Percentiles rank a stretch among this genome's conserved stretches.
These are phyloP conservation scores for Drosophila jambulina DNA, from an alignment of 1,140 invertebrate genomes.

Conservation along the genomic window DNA sequence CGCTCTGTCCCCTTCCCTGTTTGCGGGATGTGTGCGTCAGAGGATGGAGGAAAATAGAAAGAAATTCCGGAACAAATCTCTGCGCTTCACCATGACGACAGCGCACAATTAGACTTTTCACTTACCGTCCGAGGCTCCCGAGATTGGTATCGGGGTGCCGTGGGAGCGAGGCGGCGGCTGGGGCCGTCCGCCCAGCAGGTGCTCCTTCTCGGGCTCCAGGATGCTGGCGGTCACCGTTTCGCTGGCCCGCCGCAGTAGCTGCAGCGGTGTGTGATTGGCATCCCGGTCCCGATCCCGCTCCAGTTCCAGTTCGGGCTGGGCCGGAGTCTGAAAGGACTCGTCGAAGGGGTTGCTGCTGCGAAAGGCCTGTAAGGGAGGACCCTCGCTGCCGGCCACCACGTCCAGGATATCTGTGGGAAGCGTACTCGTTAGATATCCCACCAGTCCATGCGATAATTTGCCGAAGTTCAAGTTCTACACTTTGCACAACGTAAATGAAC, in stretches of 20 bases:
- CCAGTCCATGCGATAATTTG: background rate
- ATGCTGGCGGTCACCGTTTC: conserved; percentile 63
- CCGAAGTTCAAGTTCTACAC: background rate
- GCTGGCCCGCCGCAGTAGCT: conserved; percentile 58
- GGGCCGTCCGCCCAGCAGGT: conserved; percentile 55
- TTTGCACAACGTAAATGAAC: background rate
- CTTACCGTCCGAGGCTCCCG: conserved; percentile 24
- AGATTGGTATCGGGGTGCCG: background rate
- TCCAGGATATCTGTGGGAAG: conserved; percentile 42
- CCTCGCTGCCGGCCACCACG: conserved; percentile 49
- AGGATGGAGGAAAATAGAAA: conserved; percentile 7
- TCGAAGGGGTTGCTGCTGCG: conserved; percentile 50
- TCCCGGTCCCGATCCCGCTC: conserved; percentile 11
- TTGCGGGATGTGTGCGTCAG: background rate
- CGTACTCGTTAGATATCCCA: conserved; percentile 1
- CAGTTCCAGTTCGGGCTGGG: background rate
- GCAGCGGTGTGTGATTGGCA: conserved; percentile 45
- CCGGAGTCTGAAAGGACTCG: conserved; percentile 5
- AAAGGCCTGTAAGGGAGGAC: conserved; percentile 48
- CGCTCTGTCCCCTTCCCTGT: background rate
- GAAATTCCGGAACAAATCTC: conserved; percentile 54
- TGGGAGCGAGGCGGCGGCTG: conserved; percentile 44
- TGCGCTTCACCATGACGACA: conserved; percentile 23
- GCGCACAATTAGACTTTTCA: conserved; percentile 20
- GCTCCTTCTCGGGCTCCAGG: conserved; percentile 64